Percentiles rank a stretch among this genome's conserved stretches.
Conservation (phyloP, 1,140 invertebrate genomes). For the Magallana gigas region DNA sequence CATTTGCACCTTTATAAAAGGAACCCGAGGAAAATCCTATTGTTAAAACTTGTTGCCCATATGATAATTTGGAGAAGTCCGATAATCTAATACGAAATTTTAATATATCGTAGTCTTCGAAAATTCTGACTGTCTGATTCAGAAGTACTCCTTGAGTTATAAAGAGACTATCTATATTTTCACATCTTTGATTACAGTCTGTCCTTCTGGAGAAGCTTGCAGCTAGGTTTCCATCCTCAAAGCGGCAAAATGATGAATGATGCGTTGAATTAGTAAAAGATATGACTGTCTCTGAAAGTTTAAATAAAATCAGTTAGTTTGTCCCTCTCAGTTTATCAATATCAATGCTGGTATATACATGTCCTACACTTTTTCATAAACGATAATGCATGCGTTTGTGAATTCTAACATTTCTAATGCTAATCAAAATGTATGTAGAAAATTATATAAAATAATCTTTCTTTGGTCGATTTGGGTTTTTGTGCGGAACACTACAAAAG, state of each 20-base stretch:
- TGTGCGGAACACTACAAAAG: not conserved
- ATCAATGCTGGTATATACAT: not conserved
- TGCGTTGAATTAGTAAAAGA: not conserved
- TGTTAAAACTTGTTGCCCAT: not conserved
- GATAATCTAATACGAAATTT: not conserved
- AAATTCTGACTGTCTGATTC: not conserved
- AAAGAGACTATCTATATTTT: not conserved
- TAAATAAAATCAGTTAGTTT: not conserved
- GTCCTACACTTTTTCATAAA: not conserved
- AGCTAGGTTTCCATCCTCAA: not conserved
- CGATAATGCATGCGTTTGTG: not conserved
- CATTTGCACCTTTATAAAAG: not conserved
- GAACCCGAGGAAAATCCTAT: not conserved
- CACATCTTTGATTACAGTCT: not conserved
- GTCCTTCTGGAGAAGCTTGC: not conserved
- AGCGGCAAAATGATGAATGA: conserved; percentile 2
- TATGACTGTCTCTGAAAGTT: not conserved
- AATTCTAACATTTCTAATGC: not conserved
- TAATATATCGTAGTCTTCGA: not conserved
- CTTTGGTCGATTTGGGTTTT: not conserved
- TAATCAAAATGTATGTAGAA: not conserved
- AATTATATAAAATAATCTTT: not conserved
- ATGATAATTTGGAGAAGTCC: not conserved
- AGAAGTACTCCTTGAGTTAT: not conserved
- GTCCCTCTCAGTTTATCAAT: not conserved